These are phyloP conservation scores for Tachyglossus aculeatus DNA, from an alignment of 2,797 vertebrate species.

Conservation along the genomic window DNA sequence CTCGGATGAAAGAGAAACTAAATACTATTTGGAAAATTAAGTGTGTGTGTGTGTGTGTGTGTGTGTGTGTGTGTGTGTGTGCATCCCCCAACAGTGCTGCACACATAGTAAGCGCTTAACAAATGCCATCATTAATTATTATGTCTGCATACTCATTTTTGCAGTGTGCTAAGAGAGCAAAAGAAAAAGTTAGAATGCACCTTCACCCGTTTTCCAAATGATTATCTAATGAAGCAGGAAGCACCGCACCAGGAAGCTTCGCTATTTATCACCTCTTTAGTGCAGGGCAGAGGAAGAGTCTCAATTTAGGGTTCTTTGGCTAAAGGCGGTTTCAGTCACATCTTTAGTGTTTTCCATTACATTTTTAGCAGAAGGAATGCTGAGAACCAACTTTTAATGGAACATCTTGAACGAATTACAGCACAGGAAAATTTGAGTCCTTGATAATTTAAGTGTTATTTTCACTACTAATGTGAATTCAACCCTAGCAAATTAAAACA, in stretches of 20 bases:
- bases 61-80: not conserved
- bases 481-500: slow-evolving; percentile 81
- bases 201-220: not conserved
- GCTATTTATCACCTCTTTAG: too few relatives aligned
- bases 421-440: slow-evolving; percentile 65
- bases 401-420: slow-evolving; percentile 67
- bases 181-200: not conserved
- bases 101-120: too few relatives aligned
- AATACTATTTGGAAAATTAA: not conserved
- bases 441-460: slow-evolving; percentile 75
- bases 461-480: slow-evolving; percentile 78
- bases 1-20: not conserved
- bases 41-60: not conserved
- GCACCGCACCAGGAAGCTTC: not conserved
- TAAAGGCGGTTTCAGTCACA: not conserved
- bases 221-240: not conserved
- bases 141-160: not conserved
- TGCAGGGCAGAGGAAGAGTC: not conserved
- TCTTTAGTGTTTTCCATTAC: not conserved
- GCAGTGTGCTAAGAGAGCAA: not conserved
- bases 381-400: slow-evolving; percentile 56
- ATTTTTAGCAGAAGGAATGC: slow-evolving; percentile 14
- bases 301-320: not conserved
- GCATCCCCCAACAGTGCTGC: too few relatives aligned
- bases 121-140: too few relatives aligned